Conservation (phyloP, 2,888 invertebrate species). For the Invenusta paracnida region DNA sequence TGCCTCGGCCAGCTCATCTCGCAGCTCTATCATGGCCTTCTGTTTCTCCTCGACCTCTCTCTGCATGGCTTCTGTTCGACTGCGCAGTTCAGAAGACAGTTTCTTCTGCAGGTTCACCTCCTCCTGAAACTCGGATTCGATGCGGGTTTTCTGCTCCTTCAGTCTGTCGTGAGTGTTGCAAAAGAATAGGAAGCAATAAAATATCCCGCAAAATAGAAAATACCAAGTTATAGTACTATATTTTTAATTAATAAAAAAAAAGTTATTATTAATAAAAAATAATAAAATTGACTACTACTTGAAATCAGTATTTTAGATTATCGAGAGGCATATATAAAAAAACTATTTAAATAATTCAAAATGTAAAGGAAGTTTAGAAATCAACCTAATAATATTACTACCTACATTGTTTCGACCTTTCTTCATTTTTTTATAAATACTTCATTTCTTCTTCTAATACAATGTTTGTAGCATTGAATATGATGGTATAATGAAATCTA, state of each 20-base stretch:
- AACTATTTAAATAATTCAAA: no score
- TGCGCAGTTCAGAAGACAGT: slow-evolving; percentile 76
- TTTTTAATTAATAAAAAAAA: slow-evolving; percentile 23
- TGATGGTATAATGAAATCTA: no score
- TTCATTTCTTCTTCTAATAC: no score
- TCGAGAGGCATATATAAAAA: no score
- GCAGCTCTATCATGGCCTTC: slow-evolving; percentile 54
- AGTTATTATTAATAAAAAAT: no score
- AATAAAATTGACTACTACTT: no score
- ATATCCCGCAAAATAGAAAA: slow-evolving; percentile 30
- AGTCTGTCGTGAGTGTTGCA: slow-evolving; percentile 67
- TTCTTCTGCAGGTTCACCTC: slow-evolving; percentile 87
- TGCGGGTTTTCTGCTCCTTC: slow-evolving; percentile 85
- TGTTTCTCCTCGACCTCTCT: slow-evolving; percentile 56
- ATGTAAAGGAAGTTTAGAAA: no score
- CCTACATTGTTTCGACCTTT: no score
- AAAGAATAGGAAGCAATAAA: slow-evolving; percentile 45
- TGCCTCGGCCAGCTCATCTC: slow-evolving; percentile 56
- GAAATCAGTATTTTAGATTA: no score
- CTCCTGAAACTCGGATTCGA: slow-evolving; percentile 90
- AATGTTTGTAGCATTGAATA: no score
- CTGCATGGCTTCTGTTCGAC: slow-evolving; percentile 53
- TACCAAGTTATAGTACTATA: not conserved
- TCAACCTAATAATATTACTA: no score
- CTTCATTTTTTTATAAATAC: no score